Base-by-base conservation (phyloP, 92 coral and sea anemone genomes). In the Galaxea fascicularis region DNA sequence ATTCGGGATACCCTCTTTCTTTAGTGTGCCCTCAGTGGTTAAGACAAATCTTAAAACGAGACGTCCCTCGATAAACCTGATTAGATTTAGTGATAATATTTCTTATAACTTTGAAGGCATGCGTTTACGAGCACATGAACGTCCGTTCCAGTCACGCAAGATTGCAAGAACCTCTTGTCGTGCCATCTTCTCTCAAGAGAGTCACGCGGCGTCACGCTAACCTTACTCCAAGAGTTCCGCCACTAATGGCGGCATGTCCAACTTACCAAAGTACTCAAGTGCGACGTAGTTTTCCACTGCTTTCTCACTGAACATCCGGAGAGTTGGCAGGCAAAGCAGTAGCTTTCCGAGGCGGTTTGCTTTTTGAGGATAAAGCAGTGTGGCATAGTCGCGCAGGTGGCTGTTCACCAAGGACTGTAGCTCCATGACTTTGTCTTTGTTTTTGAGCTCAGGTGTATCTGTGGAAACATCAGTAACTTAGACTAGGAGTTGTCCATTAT, bases 161-260 rank as follows among this genome's bases (percentile, higher is more conserved):
- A 77, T 64, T 76, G 35, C 53, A 39, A 66, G 65, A 79, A 66
- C 66, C 84, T 29, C 51, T 66, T 30, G 74, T 53, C 64, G 10
- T 18, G n/a, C 31, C 26, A 65, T 27, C 52, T 16, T 27, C 22
- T 49, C 29, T 52, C 73, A 26, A 45, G 14, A 16, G 15, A 11
- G 58, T 13, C 27, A 62, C 76, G 82, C 86, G 27, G 65, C 4
- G 62, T 57, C 65, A 46, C 56, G 47, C 46, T 49, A 20, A 65
- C 47, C 41, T 65, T 88, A 92, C 90, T 92, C 92, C 49, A 95
- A 78, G 20, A 97, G 94, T 77, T 97, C 99, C 7, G 93, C 93
- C 25, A 97, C 99, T 69, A 97, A 73, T 10, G 99, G 99, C 15
- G 99, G 99, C 94, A 97, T 91, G 80, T 97, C 98, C 53, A 97